A percentile compares a stretch with the other conserved stretches of the same genome.
Evolutionary conservation across 2,113 vertebrate species (phyloP).

Genomic region (Corapipo altera): DNA sequence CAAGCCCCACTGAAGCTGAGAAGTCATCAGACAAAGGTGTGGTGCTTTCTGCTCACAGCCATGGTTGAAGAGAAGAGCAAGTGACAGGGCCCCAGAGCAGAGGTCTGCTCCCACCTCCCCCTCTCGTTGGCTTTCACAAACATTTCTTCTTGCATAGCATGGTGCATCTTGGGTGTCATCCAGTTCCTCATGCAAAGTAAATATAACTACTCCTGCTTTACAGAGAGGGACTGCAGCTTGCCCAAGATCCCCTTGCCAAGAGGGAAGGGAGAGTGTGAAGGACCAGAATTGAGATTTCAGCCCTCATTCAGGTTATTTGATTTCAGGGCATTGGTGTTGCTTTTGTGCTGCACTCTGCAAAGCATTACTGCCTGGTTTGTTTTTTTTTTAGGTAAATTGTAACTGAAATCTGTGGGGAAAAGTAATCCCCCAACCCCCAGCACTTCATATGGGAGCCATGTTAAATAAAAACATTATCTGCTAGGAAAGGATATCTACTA

Average conservation of each 20-base stretch:
- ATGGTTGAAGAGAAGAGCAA: background rate
- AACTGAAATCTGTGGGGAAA: background rate
- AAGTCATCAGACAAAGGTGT: background rate
- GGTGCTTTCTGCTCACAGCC: background rate
- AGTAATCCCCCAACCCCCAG: background rate
- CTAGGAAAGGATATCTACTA: background rate
- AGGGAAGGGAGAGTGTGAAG: background rate
- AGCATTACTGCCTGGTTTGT: background rate
- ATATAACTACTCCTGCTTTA: background rate
- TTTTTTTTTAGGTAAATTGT: background rate
- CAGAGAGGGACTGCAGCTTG: background rate
- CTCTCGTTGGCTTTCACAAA: rapidly evolving
- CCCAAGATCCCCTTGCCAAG: background rate
- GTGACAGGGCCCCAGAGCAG: rapidly evolving
- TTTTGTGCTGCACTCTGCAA: background rate
- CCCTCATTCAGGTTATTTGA: background rate
- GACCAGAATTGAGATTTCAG: background rate
- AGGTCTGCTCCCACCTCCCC: background rate
- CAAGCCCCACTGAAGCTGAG: rapidly evolving
- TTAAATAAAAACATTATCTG: background rate
- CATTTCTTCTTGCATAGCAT: background rate
- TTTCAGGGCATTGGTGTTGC: background rate
- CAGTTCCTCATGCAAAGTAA: background rate
- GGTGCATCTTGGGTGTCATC: background rate
- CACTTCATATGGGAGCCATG: background rate